Base-by-base conservation (phyloP, 64 coral and sea anemone genomes). In the Montipora cactus region DNA sequence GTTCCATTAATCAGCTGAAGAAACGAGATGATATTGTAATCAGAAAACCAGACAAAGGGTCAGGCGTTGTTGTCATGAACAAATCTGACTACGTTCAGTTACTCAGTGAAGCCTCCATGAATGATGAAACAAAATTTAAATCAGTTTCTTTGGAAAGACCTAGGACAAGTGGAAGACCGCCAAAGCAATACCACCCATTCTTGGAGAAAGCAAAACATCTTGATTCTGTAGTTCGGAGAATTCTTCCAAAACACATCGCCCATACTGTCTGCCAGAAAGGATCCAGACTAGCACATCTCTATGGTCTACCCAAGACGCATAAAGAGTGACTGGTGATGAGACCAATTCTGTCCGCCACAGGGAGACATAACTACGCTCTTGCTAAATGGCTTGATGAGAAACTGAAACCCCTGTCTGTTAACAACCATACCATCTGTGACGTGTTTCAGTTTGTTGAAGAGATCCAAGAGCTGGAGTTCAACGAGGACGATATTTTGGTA, bases 121-220 rank as follows among this genome's bases (percentile, higher is more conserved):
- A 62, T 62, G 75, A 90, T 46, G 77, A 75, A 49, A 80, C 76
- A 9, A 90, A 90, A 79, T 90, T 90, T 5, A 49, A 37, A 2
- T 15, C 58, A 70, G 89, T 90, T 50, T 80, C 76, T 47, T 49
- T 61, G 16, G 77, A 90, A 81, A 90, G 89, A 90, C 66, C 83
- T 28, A 28, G 28, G 28, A 28, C 28, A 28, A 28, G 28, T 28
- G 28, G 28, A 28, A 28, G 28, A 28, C 28, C 1, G 16, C 57
- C 83, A 46, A 25, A 87, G 18, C 47, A 87, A 49, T 87, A 87
- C 67, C 83, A 87, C n/a, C 67, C 83, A 3, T 49, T 87, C 7
- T 19, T 87, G 19, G 83, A 87, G 18, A 87, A 87, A 71, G 66
- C 47, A 69, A 87, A 87, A 49, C 61, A 87, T 87, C 67, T 87